Percentiles rank a stretch among this genome's conserved stretches.
phyloP scores from a whole-genome alignment of 2,888 invertebrate species.

The Hypena proboscidalis region DNA sequence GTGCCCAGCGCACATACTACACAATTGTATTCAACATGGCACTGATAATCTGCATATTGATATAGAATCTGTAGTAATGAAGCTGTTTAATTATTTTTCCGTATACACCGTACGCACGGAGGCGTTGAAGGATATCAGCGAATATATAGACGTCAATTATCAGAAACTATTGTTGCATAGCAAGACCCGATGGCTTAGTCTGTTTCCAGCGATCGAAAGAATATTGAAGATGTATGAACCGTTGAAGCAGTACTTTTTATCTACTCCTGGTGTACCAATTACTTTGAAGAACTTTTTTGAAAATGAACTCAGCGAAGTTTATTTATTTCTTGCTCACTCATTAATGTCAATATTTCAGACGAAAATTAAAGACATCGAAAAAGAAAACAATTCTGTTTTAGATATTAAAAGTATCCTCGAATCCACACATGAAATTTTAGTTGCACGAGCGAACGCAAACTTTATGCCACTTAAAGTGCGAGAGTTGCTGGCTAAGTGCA shows the following conservation, averaged over 20 bases:
- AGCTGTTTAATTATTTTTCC: slow-evolving; percentile 36
- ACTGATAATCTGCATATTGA: slow-evolving; percentile 27
- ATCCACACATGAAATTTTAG: slow-evolving; percentile 20
- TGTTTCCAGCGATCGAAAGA: slow-evolving; percentile 44
- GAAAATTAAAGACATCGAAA: slow-evolving; percentile 29
- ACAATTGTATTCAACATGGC: slow-evolving; percentile 37
- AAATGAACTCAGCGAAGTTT: slow-evolving; percentile 28
- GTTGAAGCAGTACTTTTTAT: slow-evolving; percentile 39
- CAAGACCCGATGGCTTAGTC: slow-evolving; percentile 36
- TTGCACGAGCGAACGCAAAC: slow-evolving; percentile 22
- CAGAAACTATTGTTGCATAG: slow-evolving; percentile 35
- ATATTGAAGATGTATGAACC: slow-evolving; percentile 39
- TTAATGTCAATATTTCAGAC: slow-evolving; percentile 31
- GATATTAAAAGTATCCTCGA: slow-evolving; percentile 22
- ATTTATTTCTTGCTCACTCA: slow-evolving; percentile 26
- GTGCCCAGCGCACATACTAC: slow-evolving; percentile 40
- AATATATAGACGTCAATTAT: slow-evolving; percentile 29
- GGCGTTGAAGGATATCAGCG: slow-evolving; percentile 26
- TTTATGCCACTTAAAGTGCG: slow-evolving; percentile 28
- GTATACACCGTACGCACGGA: slow-evolving; percentile 37
- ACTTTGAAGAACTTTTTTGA: slow-evolving; percentile 32
- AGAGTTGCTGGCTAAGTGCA: slow-evolving; percentile 19
- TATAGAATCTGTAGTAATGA: slow-evolving; percentile 28
- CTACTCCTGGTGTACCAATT: slow-evolving; percentile 20
- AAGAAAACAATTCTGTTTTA: slow-evolving; percentile 28